A percentile compares a stretch with the other conserved stretches of the same genome.
Evolutionary conservation across 1,140 invertebrate species (phyloP).

Genomic region (Eubasilissa regina): DNA sequence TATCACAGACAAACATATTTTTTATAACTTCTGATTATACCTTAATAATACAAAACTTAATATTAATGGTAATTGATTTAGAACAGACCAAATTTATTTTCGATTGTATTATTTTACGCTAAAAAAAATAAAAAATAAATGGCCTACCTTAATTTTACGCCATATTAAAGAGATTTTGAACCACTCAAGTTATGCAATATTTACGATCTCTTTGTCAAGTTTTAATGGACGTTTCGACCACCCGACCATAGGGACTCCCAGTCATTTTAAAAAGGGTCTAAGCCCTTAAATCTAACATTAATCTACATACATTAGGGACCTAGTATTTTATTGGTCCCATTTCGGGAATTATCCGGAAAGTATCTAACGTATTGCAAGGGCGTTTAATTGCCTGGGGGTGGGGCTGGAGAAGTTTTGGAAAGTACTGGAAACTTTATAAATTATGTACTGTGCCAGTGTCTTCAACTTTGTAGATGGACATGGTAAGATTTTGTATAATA

Average conservation of each 20-base stretch:
- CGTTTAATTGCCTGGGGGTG: not conserved
- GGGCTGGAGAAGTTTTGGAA: not conserved
- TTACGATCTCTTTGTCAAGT: slow-evolving; percentile 8
- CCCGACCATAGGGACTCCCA: not conserved
- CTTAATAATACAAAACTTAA: no score
- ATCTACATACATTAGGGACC: slow-evolving; percentile 8
- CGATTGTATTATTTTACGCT: no score
- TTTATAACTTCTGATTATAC: no score
- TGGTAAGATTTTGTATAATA: no score
- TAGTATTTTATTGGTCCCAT: not conserved
- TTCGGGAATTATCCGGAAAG: not conserved
- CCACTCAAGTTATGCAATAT: not conserved
- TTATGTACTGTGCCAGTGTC: no score
- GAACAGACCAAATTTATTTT: no score
- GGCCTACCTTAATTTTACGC: no score
- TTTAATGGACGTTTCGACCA: slow-evolving; percentile 19
- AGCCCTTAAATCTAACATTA: slow-evolving; percentile 13
- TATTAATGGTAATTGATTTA: no score
- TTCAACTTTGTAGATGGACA: no score
- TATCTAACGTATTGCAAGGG: slow-evolving; percentile 2
- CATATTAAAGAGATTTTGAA: slow-evolving; percentile 11
- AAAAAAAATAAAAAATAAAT: no score
- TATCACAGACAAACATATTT: no score
- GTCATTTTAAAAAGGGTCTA: slow-evolving; percentile 3
- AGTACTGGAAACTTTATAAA: no score